Evolutionary conservation across 2,888 invertebrate species (phyloP).

Genomic region (Hemaris fuciformis): DNA sequence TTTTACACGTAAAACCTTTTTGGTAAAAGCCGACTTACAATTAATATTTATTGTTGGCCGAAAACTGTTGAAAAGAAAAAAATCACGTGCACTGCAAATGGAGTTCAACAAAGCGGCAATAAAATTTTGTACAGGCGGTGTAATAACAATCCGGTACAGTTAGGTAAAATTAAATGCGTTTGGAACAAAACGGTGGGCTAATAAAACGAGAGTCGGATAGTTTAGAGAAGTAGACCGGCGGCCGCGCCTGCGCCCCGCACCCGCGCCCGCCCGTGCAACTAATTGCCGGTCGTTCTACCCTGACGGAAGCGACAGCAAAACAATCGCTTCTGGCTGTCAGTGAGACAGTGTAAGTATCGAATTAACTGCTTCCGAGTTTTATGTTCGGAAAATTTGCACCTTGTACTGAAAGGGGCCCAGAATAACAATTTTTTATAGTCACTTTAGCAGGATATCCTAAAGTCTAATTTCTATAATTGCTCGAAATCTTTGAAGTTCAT

Average conservation of each 20-base stretch:
- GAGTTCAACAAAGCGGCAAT: slow-evolving; percentile 18
- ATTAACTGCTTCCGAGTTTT: no score
- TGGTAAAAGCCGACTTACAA: background rate
- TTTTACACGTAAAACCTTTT: background rate
- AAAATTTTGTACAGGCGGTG: slow-evolving; percentile 32
- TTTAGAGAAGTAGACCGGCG: slow-evolving; percentile 63
- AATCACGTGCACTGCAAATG: slow-evolving; percentile 2
- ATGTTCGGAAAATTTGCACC: no score
- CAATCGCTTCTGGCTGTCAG: slow-evolving; percentile 19
- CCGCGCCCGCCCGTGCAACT: slow-evolving; percentile 51
- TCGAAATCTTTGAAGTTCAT: no score
- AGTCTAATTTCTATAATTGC: no score
- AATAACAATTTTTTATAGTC: no score
- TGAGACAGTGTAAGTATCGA: no score
- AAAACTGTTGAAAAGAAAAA: background rate
- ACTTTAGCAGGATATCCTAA: no score
- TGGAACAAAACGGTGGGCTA: slow-evolving; percentile 26
- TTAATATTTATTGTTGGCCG: background rate
- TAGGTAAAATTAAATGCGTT: slow-evolving; percentile 28
- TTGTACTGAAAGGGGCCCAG: no score
- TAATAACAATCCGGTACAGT: slow-evolving; percentile 38
- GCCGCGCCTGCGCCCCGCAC: slow-evolving; percentile 30
- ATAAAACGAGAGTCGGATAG: slow-evolving; percentile 50
- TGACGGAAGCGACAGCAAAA: slow-evolving; percentile 55
- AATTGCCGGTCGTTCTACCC: slow-evolving; percentile 60